Base-by-base conservation (phyloP, 2,797 vertebrate genomes). In the Pseudopleuronectes americanus region DNA sequence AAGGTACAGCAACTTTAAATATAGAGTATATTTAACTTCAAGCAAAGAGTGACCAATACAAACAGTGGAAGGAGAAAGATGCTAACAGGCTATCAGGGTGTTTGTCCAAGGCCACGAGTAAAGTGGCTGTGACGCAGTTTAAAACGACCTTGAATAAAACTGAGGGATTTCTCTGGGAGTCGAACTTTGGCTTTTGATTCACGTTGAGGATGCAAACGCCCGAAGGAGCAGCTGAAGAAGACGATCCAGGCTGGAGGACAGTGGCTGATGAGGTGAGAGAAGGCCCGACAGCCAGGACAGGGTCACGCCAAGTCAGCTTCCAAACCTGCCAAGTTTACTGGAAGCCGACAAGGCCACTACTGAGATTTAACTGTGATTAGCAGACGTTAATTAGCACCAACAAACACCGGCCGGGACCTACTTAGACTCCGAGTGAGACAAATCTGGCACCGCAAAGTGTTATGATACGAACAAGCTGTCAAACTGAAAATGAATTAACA, bases 381-480 rank as follows among this genome's bases (percentile, higher is more conserved):
- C 8, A 53, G 47, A 23, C 0, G 26, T 78, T 83, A 87, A 90
- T 90, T 76, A 86, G 75, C 70, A 53, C 45, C 54, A 12, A 80
- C 26, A 52, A 63, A 83, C 75, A 49, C 57, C 31, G 58, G 63
- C 65, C 84, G 67, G 87, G 43, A 6, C 69, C 64, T 54, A 10
- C 68, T 87, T 79, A 63, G 13, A 65, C 54, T 75, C 69, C 66
- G 69, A 79, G 57, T 41, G 24, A 60, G 68, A 64, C 57, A 71
- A 76, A 67, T 65, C 61, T 74, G 64, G 43, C 41, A 8, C 51
- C 24, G 57, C 67, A 68, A 31, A 41, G 28, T 75, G 76, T 61
- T 36, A 68, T 45, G 36, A 57, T 62, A n/a, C 31, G 17, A 54
- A n/a, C 16, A 19, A 54, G 23, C 24, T 10, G 22, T 16, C 5